Evolutionary conservation across 2,888 invertebrate species (phyloP).

Genomic region (Platynereis dumerilii): DNA sequence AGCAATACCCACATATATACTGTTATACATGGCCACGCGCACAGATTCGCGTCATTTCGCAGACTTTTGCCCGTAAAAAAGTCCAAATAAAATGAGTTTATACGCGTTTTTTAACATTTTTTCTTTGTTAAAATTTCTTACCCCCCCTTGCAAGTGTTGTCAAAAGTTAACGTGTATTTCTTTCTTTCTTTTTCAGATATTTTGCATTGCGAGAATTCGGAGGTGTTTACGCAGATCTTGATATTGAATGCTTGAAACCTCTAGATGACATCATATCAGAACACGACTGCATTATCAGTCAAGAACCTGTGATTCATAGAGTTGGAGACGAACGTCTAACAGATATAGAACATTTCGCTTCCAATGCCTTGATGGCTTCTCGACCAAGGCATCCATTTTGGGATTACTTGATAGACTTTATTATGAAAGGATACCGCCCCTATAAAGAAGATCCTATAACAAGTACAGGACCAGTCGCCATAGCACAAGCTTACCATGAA

Average conservation of each 20-base stretch:
- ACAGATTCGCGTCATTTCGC: too few relatives aligned
- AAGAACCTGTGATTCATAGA: constrained; percentile 37
- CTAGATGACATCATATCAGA: constrained; percentile 30
- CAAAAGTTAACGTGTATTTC: too few relatives aligned
- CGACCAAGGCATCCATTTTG: constrained; percentile 34
- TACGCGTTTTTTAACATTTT: too few relatives aligned
- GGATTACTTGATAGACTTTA: constrained; percentile 24
- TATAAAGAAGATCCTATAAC: too few relatives aligned
- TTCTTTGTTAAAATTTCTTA: too few relatives aligned
- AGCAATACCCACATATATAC: too few relatives aligned
- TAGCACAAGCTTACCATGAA: too few relatives aligned
- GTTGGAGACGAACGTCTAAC: constrained; percentile 26
- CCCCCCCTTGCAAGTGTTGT: too few relatives aligned
- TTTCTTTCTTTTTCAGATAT: constrained; percentile 36
- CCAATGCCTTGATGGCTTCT: constrained; percentile 36
- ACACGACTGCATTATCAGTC: constrained; percentile 32
- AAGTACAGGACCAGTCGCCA: too few relatives aligned
- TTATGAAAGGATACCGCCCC: constrained; percentile 5
- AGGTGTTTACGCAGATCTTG: constrained; percentile 39
- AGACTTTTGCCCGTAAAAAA: too few relatives aligned
- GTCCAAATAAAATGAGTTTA: too few relatives aligned
- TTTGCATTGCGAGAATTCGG: constrained; percentile 37
- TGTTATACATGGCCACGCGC: too few relatives aligned
- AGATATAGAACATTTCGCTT: constrained; percentile 17
- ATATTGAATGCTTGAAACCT: constrained; percentile 32